A percentile compares a stretch with the other conserved stretches of the same genome.
These are phyloP conservation scores for Parnassius mnemosyne DNA, from an alignment of 2,888 invertebrate genomes.

Conservation along the genomic window DNA sequence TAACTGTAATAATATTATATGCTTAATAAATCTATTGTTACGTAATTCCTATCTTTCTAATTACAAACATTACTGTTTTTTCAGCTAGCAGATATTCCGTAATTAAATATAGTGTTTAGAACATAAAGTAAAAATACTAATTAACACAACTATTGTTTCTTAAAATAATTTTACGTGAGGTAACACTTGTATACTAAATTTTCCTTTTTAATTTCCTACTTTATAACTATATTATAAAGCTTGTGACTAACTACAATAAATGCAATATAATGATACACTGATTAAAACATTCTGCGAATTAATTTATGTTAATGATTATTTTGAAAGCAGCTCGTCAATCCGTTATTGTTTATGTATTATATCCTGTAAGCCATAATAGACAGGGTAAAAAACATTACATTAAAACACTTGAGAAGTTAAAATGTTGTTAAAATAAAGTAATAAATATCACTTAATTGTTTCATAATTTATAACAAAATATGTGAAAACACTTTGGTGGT, in stretches of 20 bases:
- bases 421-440: too few species aligned
- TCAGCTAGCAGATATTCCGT: constrained; percentile 2
- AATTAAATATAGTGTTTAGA: constrained; percentile 9
- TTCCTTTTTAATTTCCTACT: constrained; percentile 18
- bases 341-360: too few species aligned
- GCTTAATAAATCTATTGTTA: constrained; percentile 10
- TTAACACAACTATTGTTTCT: constrained; percentile 23
- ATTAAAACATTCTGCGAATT: constrained; percentile 16
- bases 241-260: constrained; percentile 32
- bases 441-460: too few species aligned
- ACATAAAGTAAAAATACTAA: constrained; percentile 18
- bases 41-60: neutral
- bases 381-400: too few species aligned
- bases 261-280: constrained; percentile 27
- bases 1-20: constrained; percentile 18
- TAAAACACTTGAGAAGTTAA: neutral
- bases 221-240: constrained; percentile 26
- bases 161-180: constrained; percentile 32
- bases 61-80: constrained; percentile 12
- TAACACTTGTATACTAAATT: constrained; percentile 34
- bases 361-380: too few species aligned
- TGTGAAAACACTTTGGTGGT: neutral
- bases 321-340: too few species aligned
- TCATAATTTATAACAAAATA: too few species aligned
- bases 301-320: neutral